Evolutionary conservation across 2,113 vertebrate genomes (phyloP).

Genomic region (Chaenocephalus aceratus): DNA sequence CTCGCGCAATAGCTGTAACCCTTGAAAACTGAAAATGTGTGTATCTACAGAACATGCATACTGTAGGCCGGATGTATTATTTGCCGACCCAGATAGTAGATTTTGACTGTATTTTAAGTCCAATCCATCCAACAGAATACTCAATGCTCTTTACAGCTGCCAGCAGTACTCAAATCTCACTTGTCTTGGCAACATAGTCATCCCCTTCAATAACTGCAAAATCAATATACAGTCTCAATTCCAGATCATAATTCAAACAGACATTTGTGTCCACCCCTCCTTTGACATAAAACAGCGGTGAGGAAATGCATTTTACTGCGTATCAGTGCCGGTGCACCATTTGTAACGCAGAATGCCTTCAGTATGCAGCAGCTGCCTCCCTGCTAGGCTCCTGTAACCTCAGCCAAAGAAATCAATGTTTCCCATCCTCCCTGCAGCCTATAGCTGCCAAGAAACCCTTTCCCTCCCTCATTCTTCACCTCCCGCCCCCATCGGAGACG

Average conservation of each 20-base stretch:
- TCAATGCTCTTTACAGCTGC: slow-evolving; percentile 40
- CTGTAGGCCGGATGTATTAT: too few relatives aligned
- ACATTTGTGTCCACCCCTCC: slow-evolving; percentile 59
- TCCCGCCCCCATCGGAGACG: slow-evolving; percentile 49
- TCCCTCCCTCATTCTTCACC: slow-evolving; percentile 52
- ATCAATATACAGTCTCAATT: slow-evolving; percentile 69
- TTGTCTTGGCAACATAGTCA: slow-evolving; percentile 54
- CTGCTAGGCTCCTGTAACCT: slow-evolving; percentile 56
- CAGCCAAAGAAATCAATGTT: slow-evolving; percentile 75
- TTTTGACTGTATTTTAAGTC: slow-evolving; percentile 29
- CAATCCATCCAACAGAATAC: slow-evolving; percentile 22
- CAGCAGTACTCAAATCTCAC: slow-evolving; percentile 62
- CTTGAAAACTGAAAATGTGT: slow-evolving; percentile 6
- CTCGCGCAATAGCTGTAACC: slow-evolving; percentile 21
- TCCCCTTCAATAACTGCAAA: slow-evolving; percentile 66
- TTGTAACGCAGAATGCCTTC: slow-evolving; percentile 58
- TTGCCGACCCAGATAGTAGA: too few relatives aligned
- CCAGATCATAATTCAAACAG: slow-evolving; percentile 69
- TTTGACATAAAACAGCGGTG: slow-evolving; percentile 56
- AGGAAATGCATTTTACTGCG: slow-evolving; percentile 57
- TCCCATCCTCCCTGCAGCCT: slow-evolving; percentile 57
- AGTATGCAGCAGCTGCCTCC: slow-evolving; percentile 67
- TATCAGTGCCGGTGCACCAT: slow-evolving; percentile 45
- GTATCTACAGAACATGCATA: not conserved
- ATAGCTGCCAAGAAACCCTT: slow-evolving; percentile 60